Conservation (phyloP, 2,797 vertebrate species). For the Malurus leucopterus region DNA sequence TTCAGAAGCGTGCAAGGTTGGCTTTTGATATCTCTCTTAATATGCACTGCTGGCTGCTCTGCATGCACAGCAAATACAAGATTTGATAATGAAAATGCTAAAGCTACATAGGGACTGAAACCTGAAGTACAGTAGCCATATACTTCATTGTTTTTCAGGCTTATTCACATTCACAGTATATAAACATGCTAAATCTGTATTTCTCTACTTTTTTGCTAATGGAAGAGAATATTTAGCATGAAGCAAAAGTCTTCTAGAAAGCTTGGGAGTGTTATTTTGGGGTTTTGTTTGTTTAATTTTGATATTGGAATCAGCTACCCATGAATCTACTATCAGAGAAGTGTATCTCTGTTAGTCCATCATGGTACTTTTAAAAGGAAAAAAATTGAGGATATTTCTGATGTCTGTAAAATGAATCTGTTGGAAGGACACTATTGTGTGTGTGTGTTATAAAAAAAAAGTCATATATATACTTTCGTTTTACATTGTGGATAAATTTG, state of each 20-base stretch:
- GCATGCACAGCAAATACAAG: background rate
- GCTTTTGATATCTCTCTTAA: fast-evolving
- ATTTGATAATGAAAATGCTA: background rate
- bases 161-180: background rate
- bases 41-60: background rate
- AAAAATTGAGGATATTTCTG: background rate
- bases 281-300: background rate
- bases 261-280: background rate
- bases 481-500: background rate
- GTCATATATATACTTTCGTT: background rate
- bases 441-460: background rate
- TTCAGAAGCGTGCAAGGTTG: background rate
- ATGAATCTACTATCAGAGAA: background rate
- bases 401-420: background rate
- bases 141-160: background rate
- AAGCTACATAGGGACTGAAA: background rate
- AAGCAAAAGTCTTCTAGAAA: background rate
- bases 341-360: background rate
- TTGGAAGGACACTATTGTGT: background rate
- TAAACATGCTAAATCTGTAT: background rate
- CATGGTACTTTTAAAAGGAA: background rate
- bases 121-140: background rate
- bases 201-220: background rate
- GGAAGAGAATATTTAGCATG: background rate
- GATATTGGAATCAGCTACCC: background rate